Percentiles rank a stretch among this genome's conserved stretches.
These are phyloP conservation scores for Ectemnius lituratus DNA, from an alignment of 2,888 invertebrate genomes.

Conservation along the genomic window DNA sequence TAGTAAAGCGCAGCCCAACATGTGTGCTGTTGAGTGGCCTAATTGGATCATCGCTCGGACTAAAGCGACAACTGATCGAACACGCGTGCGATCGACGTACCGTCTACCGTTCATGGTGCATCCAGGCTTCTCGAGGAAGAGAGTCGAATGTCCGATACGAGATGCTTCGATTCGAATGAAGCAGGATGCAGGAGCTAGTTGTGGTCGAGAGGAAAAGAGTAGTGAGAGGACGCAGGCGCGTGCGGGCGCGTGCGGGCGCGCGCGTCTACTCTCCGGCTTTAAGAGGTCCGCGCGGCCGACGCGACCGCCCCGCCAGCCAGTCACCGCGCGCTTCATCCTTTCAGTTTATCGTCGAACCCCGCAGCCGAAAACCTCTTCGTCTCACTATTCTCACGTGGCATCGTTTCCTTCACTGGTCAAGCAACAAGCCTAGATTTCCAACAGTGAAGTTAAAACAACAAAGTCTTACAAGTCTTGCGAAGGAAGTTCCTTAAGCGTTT, in stretches of 20 bases:
- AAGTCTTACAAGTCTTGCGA: too few relatives aligned
- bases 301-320: slow-evolving; percentile 8
- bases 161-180: not conserved
- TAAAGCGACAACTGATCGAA: not conserved
- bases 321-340: slow-evolving; percentile 44
- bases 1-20: not conserved
- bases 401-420: too few relatives aligned
- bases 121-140: not conserved
- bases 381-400: slow-evolving; percentile 2
- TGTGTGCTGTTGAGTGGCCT: not conserved
- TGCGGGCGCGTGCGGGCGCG: slow-evolving; percentile 48
- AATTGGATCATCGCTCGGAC: not conserved
- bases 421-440: too few relatives aligned
- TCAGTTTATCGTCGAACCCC: slow-evolving; percentile 50
- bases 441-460: too few relatives aligned
- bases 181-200: too few relatives aligned
- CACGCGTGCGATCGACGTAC: not conserved
- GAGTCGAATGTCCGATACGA: slow-evolving; percentile 1
- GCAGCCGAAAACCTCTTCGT: slow-evolving; percentile 50
- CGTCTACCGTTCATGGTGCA: not conserved
- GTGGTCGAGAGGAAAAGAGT: not conserved
- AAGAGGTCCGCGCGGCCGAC: slow-evolving; percentile 50
- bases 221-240: slow-evolving; percentile 52
- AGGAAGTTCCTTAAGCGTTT: too few relatives aligned
- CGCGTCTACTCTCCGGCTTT: slow-evolving; percentile 24